These are phyloP conservation scores for Sphyrna mokarran DNA, from an alignment of 2,113 vertebrate species.

Conservation along the genomic window DNA sequence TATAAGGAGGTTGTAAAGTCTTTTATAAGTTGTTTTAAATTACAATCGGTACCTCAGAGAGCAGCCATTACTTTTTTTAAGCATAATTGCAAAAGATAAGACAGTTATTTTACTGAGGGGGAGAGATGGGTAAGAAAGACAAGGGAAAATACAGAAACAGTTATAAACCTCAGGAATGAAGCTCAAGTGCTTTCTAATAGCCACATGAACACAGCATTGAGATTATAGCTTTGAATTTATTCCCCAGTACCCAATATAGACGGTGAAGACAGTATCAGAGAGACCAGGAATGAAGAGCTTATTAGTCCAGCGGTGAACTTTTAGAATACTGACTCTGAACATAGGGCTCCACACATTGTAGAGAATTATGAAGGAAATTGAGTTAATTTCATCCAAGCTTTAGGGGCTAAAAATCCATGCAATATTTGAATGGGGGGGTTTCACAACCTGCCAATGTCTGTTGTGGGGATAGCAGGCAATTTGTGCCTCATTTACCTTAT, in stretches of 20 bases:
- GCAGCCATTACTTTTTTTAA: background rate
- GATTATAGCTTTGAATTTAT: background rate
- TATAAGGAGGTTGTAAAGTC: background rate
- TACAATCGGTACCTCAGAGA: background rate
- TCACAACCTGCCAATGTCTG: background rate
- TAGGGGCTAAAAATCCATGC: background rate
- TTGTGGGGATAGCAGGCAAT: background rate
- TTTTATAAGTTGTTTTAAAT: background rate
- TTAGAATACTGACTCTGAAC: background rate
- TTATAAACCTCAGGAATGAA: slow-evolving; percentile 6
- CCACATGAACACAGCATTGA: background rate
- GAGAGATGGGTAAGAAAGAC: background rate
- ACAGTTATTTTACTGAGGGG: background rate
- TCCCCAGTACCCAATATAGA: background rate
- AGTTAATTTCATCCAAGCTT: background rate
- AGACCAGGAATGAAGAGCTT: background rate
- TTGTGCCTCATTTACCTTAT: background rate
- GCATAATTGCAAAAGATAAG: background rate
- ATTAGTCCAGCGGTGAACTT: background rate
- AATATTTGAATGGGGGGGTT: background rate
- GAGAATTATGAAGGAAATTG: background rate
- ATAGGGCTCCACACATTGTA: background rate
- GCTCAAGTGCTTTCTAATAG: background rate
- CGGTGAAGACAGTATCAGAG: background rate
- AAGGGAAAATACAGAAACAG: background rate